A percentile compares a stretch with the other conserved stretches of the same genome.
These are phyloP conservation scores for Sapayoa aenigma DNA, from an alignment of 2,113 vertebrate genomes.

Conservation along the genomic window DNA sequence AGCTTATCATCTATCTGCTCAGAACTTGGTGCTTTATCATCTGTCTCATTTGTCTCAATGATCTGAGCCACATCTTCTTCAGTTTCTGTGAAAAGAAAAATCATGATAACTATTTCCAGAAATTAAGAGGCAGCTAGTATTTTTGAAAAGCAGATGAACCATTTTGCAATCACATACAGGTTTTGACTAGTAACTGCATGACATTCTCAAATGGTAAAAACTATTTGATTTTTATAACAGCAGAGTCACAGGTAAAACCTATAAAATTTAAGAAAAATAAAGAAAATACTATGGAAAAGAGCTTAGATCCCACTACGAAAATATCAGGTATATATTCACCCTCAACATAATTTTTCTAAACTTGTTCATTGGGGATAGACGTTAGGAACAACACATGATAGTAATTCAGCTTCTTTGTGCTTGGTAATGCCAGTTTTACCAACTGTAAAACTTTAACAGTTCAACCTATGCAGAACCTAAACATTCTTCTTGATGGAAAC, in stretches of 20 bases:
- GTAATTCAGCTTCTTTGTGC: not conserved
- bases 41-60: constrained; percentile 27
- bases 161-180: not conserved
- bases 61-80: constrained; percentile 42
- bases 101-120: not conserved
- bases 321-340: not conserved
- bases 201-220: not conserved
- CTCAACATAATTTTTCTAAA: not conserved
- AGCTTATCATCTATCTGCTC: constrained; percentile 52
- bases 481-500: not conserved
- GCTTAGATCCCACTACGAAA: not conserved
- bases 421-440: not conserved
- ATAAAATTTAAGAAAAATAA: not conserved
- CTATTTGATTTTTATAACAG: not conserved
- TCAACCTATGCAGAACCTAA: not conserved
- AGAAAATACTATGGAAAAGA: not conserved
- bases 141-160: not conserved
- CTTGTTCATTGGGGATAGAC: not conserved
- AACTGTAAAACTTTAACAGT: too few species aligned
- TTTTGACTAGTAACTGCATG: not conserved
- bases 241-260: not conserved
- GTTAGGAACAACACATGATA: not conserved
- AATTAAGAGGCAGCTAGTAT: not conserved
- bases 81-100: constrained; percentile 63
- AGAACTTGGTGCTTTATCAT: constrained; percentile 28